Percentiles rank a stretch among this genome's conserved stretches.
Evolutionary conservation across 2,113 vertebrate species (phyloP).

Genomic region (Ranitomeya variabilis): DNA sequence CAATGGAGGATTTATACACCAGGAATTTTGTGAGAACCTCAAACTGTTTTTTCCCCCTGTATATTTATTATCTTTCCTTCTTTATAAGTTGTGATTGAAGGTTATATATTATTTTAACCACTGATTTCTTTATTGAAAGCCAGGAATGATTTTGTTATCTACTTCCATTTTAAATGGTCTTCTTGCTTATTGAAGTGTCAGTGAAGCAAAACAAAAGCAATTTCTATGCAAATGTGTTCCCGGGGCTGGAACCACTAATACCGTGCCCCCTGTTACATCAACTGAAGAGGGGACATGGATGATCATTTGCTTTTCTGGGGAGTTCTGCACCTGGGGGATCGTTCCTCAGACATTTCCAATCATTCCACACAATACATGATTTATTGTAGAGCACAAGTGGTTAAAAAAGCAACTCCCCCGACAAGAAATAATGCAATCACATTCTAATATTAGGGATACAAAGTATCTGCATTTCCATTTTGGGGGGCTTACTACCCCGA

Average conservation of each 20-base stretch:
- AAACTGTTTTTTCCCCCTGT: no score
- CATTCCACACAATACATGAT: background rate
- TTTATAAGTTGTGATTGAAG: no score
- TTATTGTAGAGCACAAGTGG: background rate
- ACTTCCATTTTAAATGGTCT: slow-evolving; percentile 18
- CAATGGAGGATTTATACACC: no score
- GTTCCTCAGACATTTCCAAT: background rate
- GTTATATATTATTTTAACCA: slow-evolving; percentile 8
- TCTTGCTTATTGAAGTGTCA: slow-evolving; percentile 1
- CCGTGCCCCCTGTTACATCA: slow-evolving; percentile 29
- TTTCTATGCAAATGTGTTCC: slow-evolving; percentile 54
- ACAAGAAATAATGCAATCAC: background rate
- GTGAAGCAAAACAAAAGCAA: slow-evolving; percentile 52
- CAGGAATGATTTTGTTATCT: slow-evolving; percentile 2
- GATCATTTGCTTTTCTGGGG: slow-evolving; percentile 6
- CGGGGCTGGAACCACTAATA: slow-evolving; percentile 18
- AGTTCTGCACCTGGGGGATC: background rate
- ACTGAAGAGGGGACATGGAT: slow-evolving; percentile 18
- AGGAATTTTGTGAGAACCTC: no score
- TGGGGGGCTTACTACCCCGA: background rate
- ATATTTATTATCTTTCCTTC: no score
- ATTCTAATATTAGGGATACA: background rate
- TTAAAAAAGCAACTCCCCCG: background rate
- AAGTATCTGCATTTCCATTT: background rate
- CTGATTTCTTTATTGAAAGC: background rate